Conservation (phyloP, 2,797 vertebrate species). For the Poecilia gillii region DNA sequence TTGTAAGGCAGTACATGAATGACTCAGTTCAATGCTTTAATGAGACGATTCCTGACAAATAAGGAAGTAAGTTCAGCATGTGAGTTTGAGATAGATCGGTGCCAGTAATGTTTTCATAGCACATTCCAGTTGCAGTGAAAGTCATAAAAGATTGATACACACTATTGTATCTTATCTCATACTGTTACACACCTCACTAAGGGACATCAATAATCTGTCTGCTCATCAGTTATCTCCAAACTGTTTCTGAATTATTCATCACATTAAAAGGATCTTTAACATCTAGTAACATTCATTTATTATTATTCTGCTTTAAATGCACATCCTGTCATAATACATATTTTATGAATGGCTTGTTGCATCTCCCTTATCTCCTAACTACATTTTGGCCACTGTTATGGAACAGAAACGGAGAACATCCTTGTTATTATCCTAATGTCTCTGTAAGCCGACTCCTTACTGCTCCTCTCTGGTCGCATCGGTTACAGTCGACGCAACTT, state of each 20-base stretch:
- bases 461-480: constrained; percentile 47
- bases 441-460: constrained; percentile 62
- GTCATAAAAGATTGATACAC: background rate
- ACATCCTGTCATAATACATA: background rate
- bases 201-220: constrained; percentile 32
- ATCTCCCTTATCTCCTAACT: constrained; percentile 13
- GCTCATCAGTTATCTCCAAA: constrained; percentile 6
- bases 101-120: constrained; percentile 2
- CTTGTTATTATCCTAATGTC: constrained; percentile 22
- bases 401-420: constrained; percentile 52
- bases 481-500: constrained; percentile 53
- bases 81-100: constrained; percentile 3
- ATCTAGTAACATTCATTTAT: constrained; percentile 9
- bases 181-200: constrained; percentile 16
- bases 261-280: constrained; percentile 12
- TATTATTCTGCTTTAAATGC: constrained; percentile 19
- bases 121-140: constrained; percentile 19
- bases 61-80: constrained; percentile 1
- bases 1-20: background rate
- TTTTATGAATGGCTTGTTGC: background rate
- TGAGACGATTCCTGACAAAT: background rate
- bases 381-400: background rate
- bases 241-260: constrained; percentile 17
- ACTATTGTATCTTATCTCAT: constrained; percentile 31
- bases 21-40: background rate